phyloP scores from a whole-genome alignment of 2,797 vertebrate species.

The Telmatherina bonti region DNA sequence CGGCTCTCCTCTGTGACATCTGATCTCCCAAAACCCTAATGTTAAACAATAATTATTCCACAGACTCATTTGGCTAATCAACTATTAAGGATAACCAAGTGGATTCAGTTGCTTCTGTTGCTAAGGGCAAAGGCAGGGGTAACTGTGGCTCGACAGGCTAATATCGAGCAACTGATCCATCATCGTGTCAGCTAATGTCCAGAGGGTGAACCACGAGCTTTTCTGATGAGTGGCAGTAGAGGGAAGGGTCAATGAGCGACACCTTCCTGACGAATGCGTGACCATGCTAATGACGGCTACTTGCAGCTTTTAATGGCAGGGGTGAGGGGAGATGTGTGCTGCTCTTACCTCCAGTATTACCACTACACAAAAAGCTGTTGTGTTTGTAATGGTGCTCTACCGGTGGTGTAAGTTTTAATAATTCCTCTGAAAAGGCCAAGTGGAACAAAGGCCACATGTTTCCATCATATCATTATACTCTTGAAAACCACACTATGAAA shows the following conservation, averaged over 20 bases:
- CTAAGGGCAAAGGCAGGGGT: slow-evolving; percentile 61
- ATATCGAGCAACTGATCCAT: slow-evolving; percentile 90
- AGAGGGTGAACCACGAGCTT: slow-evolving; percentile 73
- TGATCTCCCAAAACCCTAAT: slow-evolving; percentile 77
- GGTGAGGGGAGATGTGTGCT: slow-evolving; percentile 18
- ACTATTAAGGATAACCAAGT: slow-evolving; percentile 81
- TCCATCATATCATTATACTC: slow-evolving; percentile 61
- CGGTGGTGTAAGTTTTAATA: slow-evolving; percentile 35
- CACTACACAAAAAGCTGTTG: slow-evolving; percentile 19
- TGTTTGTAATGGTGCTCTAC: slow-evolving; percentile 28
- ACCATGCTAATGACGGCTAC: slow-evolving; percentile 80
- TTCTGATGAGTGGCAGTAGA: slow-evolving; percentile 81
- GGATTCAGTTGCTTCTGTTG: slow-evolving; percentile 73
- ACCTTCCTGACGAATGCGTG: slow-evolving; percentile 72
- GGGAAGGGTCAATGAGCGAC: slow-evolving; percentile 59
- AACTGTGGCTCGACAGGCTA: slow-evolving; percentile 90
- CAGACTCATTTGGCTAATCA: slow-evolving; percentile 92
- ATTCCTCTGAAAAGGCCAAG: slow-evolving; percentile 52
- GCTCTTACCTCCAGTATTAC: slow-evolving; percentile 26
- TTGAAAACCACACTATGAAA: slow-evolving; percentile 45
- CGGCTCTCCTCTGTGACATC: slow-evolving; percentile 75
- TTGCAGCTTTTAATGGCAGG: slow-evolving; percentile 67
- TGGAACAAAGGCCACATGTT: slow-evolving; percentile 52
- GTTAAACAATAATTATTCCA: slow-evolving; percentile 90
- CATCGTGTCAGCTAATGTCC: slow-evolving; percentile 89